Base-by-base conservation (phyloP, 2,113 vertebrate species). In the Platycercus adscitus region DNA sequence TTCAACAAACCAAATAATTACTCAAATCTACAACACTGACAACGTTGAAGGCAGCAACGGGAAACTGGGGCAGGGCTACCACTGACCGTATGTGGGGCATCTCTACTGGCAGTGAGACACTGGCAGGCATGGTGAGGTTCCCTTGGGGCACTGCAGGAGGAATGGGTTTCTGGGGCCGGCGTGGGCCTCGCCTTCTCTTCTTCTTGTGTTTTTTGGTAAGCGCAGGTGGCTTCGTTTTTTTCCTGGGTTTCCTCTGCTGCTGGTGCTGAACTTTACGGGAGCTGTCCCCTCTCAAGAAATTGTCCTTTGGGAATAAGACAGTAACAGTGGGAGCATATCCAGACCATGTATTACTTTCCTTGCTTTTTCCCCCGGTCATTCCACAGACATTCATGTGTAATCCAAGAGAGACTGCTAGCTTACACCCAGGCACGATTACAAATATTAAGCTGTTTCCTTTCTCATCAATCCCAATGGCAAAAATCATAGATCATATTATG, bases 121-220 rank as follows among this genome's bases (percentile, higher is more conserved):
- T 99, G 96, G 98, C 97, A 97, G 99, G 99, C 99, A 99, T 99
- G 94, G 98, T 99, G 97, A 99, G 98, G 98, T 99, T 99, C 97
- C 99, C 99, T 97, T 99, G 99, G 72, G 99, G 99, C 95, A 99
- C 96, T 50, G 99, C 99, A 79, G 99, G 99, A 80, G 99, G 99
- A 96, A 99, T 99, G 97, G 99, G 99, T 87, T 99, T 99, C 97
- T 99, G 99, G 53, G 99, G 99, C 97, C 99, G 98, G n/a, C 98
- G 98, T 3, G 99, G 99, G 43, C 98, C 99, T 98, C 99, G 98
- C 94, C 99, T 98, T 96, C 98, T 98, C 98, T 99, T 99, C 98
- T 99, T 99, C 98, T 99, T 99, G 97, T 99, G 99, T 99, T 99
- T 99, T 99, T 99, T 99, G 98, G 99, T 99, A 98, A 99, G 99